These are phyloP conservation scores for Onchidella celtica DNA, from an alignment of 2,888 invertebrate genomes.

Conservation along the genomic window DNA sequence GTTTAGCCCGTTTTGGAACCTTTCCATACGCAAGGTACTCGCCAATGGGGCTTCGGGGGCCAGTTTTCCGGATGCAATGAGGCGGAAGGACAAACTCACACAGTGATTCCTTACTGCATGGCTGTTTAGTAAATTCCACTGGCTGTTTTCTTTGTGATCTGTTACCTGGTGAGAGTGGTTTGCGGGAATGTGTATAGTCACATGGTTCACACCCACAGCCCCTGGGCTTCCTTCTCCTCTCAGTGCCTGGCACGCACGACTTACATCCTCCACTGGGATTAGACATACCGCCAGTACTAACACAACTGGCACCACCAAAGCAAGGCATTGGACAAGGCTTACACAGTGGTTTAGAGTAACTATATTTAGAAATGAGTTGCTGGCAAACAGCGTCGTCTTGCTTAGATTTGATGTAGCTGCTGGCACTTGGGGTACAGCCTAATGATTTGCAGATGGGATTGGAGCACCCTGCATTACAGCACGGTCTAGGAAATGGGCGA, in stretches of 20 bases:
- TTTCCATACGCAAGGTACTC: constrained; percentile 10
- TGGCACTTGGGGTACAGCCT: background rate
- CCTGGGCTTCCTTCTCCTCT: background rate
- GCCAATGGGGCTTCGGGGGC: constrained; percentile 28
- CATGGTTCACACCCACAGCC: background rate
- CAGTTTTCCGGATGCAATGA: constrained; percentile 21
- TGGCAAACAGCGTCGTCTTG: constrained; percentile 31
- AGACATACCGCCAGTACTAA: constrained; percentile 14
- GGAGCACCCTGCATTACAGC: background rate
- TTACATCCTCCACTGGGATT: too few relatives aligned
- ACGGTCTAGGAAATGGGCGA: background rate
- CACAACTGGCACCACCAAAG: background rate
- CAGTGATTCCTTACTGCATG: constrained; percentile 3
- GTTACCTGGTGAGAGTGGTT: constrained; percentile 9
- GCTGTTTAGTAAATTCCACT: constrained; percentile 8
- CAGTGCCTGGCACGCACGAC: background rate
- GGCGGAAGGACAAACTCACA: constrained; percentile 32
- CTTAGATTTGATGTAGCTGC: constrained; percentile 20
- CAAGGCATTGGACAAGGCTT: background rate
- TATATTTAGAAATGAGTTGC: constrained; percentile 6
- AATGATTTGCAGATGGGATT: background rate
- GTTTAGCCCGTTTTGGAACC: background rate
- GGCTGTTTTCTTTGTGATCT: background rate
- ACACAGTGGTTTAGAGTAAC: background rate
- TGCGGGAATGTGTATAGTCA: constrained; percentile 35